phyloP scores from a whole-genome alignment of 2,797 vertebrate genomes.

The Psittacula derbiana region DNA sequence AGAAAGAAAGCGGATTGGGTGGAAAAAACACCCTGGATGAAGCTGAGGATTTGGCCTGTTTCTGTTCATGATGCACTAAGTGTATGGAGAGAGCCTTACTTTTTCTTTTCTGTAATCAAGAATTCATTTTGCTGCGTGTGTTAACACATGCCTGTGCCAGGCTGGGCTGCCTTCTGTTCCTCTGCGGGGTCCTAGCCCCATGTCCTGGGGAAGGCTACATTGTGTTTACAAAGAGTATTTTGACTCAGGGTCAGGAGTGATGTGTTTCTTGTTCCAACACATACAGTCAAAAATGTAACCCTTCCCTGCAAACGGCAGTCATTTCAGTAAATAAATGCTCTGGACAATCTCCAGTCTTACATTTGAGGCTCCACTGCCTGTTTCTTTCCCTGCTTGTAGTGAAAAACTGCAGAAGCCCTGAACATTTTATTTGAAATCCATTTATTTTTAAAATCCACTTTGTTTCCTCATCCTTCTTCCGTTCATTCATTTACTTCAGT shows the following conservation, averaged over 20 bases:
- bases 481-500: constrained; percentile 44
- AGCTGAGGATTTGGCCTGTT: not conserved
- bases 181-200: not conserved
- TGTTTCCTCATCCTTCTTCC: constrained; percentile 49
- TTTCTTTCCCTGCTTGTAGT: not conserved
- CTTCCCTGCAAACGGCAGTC: not conserved
- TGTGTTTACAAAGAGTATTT: not conserved
- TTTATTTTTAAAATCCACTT: constrained; percentile 81
- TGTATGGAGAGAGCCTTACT: not conserved
- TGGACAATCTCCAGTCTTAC: not conserved
- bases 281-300: not conserved
- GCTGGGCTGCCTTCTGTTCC: not conserved
- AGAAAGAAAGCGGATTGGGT: not conserved
- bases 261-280: not conserved
- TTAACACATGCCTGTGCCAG: not conserved
- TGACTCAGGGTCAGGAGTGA: not conserved
- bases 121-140: not conserved
- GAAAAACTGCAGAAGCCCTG: constrained; percentile 20
- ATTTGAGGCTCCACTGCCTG: not conserved
- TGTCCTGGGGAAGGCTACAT: not conserved
- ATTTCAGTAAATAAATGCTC: not conserved
- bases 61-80: not conserved
- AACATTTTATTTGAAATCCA: constrained; percentile 69
- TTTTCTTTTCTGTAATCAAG: not conserved
- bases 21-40: not conserved